These are phyloP conservation scores for Lutjanus erythropterus DNA, from an alignment of 2,113 vertebrate species.

Conservation along the genomic window DNA sequence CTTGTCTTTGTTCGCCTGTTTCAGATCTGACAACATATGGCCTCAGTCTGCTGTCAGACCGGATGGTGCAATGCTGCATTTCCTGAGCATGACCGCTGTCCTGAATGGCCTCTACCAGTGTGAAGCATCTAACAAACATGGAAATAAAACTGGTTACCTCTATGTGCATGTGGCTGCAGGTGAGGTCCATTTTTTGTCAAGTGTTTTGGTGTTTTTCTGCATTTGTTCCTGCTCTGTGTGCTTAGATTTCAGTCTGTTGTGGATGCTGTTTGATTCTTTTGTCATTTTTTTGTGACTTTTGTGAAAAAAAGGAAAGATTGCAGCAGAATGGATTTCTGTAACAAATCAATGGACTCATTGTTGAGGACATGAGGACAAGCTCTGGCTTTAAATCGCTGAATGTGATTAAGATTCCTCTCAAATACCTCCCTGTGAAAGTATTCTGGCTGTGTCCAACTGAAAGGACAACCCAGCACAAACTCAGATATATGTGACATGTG, in stretches of 20 bases:
- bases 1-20: neutral
- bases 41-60: slow-evolving; percentile 28
- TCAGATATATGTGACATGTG: no score
- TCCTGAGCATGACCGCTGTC: slow-evolving; percentile 5
- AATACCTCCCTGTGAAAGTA: neutral
- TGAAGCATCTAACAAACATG: slow-evolving; percentile 49
- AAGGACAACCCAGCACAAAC: neutral
- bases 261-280: neutral
- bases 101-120: slow-evolving; percentile 72
- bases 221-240: neutral
- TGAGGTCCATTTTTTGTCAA: slow-evolving; percentile 24
- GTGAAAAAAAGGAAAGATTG: no score
- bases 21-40: slow-evolving; percentile 6
- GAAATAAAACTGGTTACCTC: neutral
- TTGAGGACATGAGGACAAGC: neutral
- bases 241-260: neutral
- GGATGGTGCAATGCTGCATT: slow-evolving; percentile 27
- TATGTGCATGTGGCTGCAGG: slow-evolving; percentile 29
- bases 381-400: neutral
- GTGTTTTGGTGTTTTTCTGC: neutral
- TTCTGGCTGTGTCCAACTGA: neutral
- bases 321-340: neutral
- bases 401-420: neutral
- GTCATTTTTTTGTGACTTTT: neutral
- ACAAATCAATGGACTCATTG: no score